Evolutionary conservation across 2,888 invertebrate genomes (phyloP), one percentile per base, ranked within the genome.

Genomic region (Lasioglossum oenotherae): DNA sequence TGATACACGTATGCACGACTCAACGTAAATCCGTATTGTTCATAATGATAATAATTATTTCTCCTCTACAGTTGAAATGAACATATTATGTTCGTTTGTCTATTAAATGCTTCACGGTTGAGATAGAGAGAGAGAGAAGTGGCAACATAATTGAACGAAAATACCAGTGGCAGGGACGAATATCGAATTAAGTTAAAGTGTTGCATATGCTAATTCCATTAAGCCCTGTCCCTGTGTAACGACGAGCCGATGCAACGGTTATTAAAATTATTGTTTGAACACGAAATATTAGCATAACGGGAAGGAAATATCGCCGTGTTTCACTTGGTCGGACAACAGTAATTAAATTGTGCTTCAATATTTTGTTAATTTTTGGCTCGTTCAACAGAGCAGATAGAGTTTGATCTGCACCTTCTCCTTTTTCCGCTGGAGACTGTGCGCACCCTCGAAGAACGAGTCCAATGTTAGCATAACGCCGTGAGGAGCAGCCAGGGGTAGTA

Each of bases 401-500:
- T 78, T 46, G 35, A 72, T 67, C 64, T 31, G 1, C 4, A 16
- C 6, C 64, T 57, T 16, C 4, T 64, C 27, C 10, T 69, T 35
- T 38, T 38, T 35, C 31, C 8, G 19, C 16, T 38, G 8, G 19
- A 8, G 35, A 69, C 19, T 23, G 23, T 38, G 38, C 64, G 44
- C 64, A 57, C 27, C 64, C 64, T 84, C 74, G 60, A 41, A 71
- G 60, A 27, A 72, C 44, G 79, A 71, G 44, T 78, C 57, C 69
- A 10, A 38, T 76, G 80, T 60, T 72, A 67, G 86, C 78, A 86
- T 75, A 87, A 82, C 76, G 78, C 53, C 57, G 67, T 60, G 67
- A 74, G 78, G 83, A 73, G 74, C 64, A 71, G 60, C 57, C 57
- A 38, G 75, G 41, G 75, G 77, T 57, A 69, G 79, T 83, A 77